Evolutionary conservation across 2,888 invertebrate species (phyloP).

Genomic region (Syrista parreyssii): DNA sequence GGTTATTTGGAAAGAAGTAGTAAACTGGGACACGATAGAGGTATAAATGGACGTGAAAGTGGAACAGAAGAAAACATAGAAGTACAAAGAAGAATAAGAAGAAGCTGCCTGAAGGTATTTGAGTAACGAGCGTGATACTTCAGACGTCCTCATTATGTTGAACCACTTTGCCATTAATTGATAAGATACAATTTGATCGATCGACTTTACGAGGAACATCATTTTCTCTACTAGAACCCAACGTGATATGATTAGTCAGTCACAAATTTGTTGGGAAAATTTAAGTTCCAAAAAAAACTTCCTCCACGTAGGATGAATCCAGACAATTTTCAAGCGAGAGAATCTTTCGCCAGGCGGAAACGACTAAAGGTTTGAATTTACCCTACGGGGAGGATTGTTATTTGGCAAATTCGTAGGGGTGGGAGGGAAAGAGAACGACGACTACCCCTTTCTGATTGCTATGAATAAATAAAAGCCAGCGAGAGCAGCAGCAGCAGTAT

Average conservation of each 20-base stretch:
- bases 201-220: background rate
- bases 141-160: background rate
- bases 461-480: slow-evolving; percentile 32
- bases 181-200: background rate
- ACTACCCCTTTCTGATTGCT: background rate
- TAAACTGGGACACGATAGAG: background rate
- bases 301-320: background rate
- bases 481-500: background rate
- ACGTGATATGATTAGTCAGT: background rate
- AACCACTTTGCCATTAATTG: background rate
- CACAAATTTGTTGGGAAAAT: background rate
- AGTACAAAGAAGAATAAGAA: background rate
- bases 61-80: background rate
- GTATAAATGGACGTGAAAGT: background rate
- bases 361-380: background rate
- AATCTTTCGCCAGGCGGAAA: background rate
- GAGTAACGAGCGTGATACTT: background rate
- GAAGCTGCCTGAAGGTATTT: background rate
- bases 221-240: background rate
- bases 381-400: background rate
- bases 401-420: background rate
- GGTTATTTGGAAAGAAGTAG: background rate
- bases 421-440: background rate
- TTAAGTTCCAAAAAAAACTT: background rate
- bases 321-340: background rate